Percentiles rank a stretch among this genome's conserved stretches.
These are phyloP conservation scores for Catamblyrhynchus diadema DNA, from an alignment of 2,797 vertebrate species.

Conservation along the genomic window DNA sequence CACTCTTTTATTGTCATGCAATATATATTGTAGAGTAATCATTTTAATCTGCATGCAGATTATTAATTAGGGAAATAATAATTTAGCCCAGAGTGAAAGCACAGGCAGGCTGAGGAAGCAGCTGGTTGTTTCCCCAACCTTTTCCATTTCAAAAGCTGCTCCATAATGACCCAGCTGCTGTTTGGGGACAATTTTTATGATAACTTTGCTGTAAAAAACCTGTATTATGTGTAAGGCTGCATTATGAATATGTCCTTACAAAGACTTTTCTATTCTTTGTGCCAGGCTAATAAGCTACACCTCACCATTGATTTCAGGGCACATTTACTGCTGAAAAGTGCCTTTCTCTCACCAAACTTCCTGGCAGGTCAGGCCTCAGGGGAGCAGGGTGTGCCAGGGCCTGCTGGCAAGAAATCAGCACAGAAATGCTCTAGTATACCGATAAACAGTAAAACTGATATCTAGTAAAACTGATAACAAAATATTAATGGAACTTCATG, in stretches of 20 bases:
- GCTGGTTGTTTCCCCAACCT: constrained; percentile 7
- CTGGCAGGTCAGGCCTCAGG: neutral
- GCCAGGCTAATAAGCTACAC: neutral
- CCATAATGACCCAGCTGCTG: constrained; percentile 46
- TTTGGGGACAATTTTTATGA: neutral
- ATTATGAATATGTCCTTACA: neutral
- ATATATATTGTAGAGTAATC: constrained; percentile 22
- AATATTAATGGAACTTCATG: neutral
- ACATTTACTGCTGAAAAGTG: neutral
- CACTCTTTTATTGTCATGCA: constrained; percentile 33
- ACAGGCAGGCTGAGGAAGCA: neutral
- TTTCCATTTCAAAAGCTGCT: neutral
- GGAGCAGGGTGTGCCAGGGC: neutral
- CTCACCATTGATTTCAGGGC: neutral
- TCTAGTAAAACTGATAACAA: neutral
- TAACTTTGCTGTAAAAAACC: neutral
- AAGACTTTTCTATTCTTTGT: neutral
- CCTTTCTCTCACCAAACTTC: neutral
- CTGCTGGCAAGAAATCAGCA: neutral
- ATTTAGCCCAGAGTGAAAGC: constrained; percentile 2
- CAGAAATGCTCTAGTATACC: neutral
- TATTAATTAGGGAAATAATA: constrained; percentile 49
- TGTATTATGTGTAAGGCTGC: neutral
- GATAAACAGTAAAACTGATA: no score
- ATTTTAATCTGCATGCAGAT: constrained; percentile 34